Percentiles rank a stretch among this genome's conserved stretches.
phyloP scores from a whole-genome alignment of 2,113 vertebrate species.

The Cavia porcellus region DNA sequence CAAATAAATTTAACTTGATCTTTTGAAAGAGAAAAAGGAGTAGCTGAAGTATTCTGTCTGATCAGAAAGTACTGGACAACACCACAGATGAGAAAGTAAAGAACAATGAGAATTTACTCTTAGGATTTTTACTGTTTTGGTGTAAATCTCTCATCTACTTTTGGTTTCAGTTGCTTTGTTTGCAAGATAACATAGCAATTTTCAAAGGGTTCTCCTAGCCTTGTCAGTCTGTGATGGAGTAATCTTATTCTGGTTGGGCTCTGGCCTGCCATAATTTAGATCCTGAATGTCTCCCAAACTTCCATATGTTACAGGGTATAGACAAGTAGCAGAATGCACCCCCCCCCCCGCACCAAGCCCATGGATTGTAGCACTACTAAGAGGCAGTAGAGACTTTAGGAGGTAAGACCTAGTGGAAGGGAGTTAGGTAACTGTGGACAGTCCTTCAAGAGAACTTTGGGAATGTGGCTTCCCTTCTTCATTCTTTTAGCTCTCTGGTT shows the following conservation, averaged over 20 bases:
- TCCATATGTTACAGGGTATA: background rate
- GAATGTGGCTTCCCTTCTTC: background rate
- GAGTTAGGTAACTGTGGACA: background rate
- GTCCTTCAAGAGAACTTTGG: background rate
- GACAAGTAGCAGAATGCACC: background rate
- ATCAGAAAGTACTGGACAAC: background rate
- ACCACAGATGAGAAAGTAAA: background rate
- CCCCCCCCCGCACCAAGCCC: background rate
- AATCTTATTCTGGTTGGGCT: background rate
- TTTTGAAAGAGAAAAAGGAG: background rate
- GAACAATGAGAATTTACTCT: background rate
- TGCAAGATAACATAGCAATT: background rate
- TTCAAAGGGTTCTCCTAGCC: background rate
- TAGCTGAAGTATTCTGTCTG: background rate
- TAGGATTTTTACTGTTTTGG: background rate
- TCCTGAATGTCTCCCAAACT: background rate
- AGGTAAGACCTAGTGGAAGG: background rate
- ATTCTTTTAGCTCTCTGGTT: background rate
- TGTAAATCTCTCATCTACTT: background rate
- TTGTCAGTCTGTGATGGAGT: background rate
- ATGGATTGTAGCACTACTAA: background rate
- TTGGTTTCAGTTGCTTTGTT: background rate
- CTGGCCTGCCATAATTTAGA: background rate
- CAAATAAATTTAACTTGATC: background rate
- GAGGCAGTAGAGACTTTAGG: background rate